phyloP scores from a whole-genome alignment of 2,888 invertebrate genomes.

The Drosophila yooni region DNA sequence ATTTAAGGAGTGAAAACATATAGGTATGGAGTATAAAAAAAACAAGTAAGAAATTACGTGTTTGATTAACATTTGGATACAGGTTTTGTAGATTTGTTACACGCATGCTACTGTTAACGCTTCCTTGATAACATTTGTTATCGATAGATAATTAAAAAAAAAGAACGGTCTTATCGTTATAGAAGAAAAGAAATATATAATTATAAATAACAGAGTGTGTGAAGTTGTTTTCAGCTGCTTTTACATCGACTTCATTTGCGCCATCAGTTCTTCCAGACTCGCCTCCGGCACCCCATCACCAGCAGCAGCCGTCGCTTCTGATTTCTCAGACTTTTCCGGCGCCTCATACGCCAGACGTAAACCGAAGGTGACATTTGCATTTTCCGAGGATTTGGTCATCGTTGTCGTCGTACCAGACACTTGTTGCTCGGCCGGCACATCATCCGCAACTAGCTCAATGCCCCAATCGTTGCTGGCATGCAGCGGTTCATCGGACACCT shows the following conservation, averaged over 20 bases:
- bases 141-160: conserved; percentile 13
- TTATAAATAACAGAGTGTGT: conserved; percentile 41
- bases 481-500: conserved; percentile 86
- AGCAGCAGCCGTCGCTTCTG: conserved; percentile 25
- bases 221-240: conserved; percentile 37
- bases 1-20: not conserved
- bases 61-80: not conserved
- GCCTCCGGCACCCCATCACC: conserved; percentile 86
- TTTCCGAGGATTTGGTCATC: not conserved
- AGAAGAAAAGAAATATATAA: conserved; percentile 49
- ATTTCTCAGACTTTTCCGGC: conserved; percentile 85
- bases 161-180: conserved; percentile 12
- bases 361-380: conserved; percentile 58
- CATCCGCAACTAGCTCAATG: conserved; percentile 88
- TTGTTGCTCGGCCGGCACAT: conserved; percentile 82
- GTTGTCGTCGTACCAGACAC: not conserved
- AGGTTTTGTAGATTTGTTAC: conserved; percentile 5
- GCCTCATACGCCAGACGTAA: conserved; percentile 90
- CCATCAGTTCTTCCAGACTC: conserved; percentile 94
- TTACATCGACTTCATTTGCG: conserved; percentile 95
- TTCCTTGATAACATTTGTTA: not conserved
- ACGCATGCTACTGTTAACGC: not conserved
- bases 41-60: not conserved
- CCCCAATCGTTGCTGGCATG: conserved; percentile 98
- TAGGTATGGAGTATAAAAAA: not conserved